A percentile compares a stretch with the other conserved stretches of the same genome.
Conservation (phyloP, 2,888 invertebrate species). For the Congeria kusceri region DNA sequence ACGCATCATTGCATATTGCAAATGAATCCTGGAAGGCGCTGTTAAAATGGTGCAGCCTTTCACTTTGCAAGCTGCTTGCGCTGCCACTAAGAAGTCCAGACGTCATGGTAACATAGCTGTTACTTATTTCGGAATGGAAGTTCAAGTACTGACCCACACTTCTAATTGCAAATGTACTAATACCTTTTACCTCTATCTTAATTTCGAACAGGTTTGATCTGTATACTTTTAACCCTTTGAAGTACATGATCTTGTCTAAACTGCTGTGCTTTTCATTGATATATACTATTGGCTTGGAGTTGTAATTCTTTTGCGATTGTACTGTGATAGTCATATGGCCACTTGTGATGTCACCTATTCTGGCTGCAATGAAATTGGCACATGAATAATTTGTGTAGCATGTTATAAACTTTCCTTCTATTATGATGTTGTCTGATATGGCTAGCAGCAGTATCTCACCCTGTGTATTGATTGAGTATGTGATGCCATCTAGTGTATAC, state of each 20-base stretch:
- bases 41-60: slow-evolving; percentile 52
- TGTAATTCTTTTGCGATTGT: slow-evolving; percentile 42
- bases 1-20: slow-evolving; percentile 53
- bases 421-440: slow-evolving; percentile 58
- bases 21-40: slow-evolving; percentile 35
- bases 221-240: slow-evolving; percentile 62
- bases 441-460: slow-evolving; percentile 68
- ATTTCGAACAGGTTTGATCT: slow-evolving; percentile 57
- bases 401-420: slow-evolving; percentile 71
- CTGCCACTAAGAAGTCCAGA: slow-evolving; percentile 69
- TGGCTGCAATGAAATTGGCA: slow-evolving; percentile 63
- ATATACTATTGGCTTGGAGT: slow-evolving; percentile 59
- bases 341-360: slow-evolving; percentile 63
- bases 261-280: slow-evolving; percentile 45
- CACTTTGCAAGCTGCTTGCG: slow-evolving; percentile 13
- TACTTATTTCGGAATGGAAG: slow-evolving; percentile 40
- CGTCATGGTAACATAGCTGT: slow-evolving; percentile 33
- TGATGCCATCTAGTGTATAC: slow-evolving; percentile 68
- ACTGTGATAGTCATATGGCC: slow-evolving; percentile 68
- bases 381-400: slow-evolving; percentile 74
- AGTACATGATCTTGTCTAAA: slow-evolving; percentile 66
- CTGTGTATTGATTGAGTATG: slow-evolving; percentile 53
- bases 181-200: slow-evolving; percentile 45
- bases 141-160: slow-evolving; percentile 64
- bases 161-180: slow-evolving; percentile 51